Evolutionary conservation across 2,113 vertebrate species (phyloP).

Genomic region (Baryphthengus martii): DNA sequence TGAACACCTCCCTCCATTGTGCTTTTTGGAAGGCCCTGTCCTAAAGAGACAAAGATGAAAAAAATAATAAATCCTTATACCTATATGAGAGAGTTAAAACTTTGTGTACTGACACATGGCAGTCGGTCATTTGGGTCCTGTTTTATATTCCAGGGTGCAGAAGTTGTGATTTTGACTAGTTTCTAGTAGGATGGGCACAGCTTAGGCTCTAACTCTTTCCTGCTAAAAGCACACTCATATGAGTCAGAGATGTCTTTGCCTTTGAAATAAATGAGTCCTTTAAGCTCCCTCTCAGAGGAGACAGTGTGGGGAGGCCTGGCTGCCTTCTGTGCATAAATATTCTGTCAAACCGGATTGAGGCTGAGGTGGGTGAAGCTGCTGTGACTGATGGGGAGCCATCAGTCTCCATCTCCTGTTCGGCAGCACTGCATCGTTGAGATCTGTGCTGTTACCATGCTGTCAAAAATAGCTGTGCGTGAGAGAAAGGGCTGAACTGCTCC

Average conservation of each 20-base stretch:
- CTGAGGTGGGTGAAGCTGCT: conserved; percentile 14
- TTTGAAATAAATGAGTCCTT: conserved; percentile 9
- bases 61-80: not conserved
- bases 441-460: not conserved
- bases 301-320: not conserved
- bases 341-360: conserved; percentile 7
- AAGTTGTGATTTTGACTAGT: not conserved
- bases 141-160: not conserved
- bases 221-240: not conserved
- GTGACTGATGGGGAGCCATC: not conserved
- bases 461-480: not conserved
- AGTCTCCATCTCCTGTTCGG: conserved; percentile 6
- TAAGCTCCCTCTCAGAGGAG: not conserved
- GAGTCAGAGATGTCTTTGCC: not conserved
- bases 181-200: not conserved
- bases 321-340: conserved; percentile 20
- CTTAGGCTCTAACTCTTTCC: not conserved
- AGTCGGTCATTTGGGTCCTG: not conserved
- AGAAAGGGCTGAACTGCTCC: not conserved
- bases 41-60: not conserved
- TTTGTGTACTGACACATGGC: not conserved
- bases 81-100: not conserved
- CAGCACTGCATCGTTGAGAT: not conserved
- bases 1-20: not conserved
- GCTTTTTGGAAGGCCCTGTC: not conserved